Evolutionary conservation across 2,113 vertebrate genomes (phyloP).

Genomic region (Heterocephalus glaber): DNA sequence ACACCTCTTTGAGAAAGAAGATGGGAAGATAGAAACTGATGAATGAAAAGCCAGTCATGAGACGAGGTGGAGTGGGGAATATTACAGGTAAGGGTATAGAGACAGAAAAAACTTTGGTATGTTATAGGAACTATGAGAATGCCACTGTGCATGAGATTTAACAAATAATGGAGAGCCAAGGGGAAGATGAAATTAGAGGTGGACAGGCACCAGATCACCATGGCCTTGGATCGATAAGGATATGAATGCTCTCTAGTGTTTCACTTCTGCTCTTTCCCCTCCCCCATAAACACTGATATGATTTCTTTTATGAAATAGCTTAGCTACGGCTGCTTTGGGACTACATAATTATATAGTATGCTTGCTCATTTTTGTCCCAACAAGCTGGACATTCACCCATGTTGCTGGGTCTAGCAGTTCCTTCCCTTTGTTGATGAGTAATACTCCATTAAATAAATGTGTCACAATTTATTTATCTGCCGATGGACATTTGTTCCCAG

Average conservation of each 20-base stretch:
- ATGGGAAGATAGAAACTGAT: neutral
- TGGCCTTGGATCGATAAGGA: neutral
- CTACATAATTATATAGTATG: neutral
- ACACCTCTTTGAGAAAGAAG: conserved; percentile 6
- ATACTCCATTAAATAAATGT: neutral
- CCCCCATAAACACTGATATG: neutral
- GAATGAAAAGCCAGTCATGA: neutral
- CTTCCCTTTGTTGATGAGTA: neutral
- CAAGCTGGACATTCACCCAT: neutral
- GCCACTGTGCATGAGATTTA: neutral
- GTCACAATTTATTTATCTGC: neutral
- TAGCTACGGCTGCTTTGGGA: neutral
- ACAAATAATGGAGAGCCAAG: neutral
- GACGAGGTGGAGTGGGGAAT: neutral
- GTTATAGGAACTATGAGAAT: neutral
- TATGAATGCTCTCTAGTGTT: neutral
- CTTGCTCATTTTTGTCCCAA: neutral
- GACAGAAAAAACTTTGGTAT: neutral
- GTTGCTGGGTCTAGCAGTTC: neutral
- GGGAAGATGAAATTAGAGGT: neutral
- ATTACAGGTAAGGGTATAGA: neutral
- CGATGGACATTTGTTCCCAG: neutral
- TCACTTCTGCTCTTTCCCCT: neutral
- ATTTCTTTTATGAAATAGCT: conserved; percentile 19
- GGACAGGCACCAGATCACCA: neutral